Evolutionary conservation across 2,888 invertebrate genomes (phyloP).

Genomic region (Ditula angustiorana): DNA sequence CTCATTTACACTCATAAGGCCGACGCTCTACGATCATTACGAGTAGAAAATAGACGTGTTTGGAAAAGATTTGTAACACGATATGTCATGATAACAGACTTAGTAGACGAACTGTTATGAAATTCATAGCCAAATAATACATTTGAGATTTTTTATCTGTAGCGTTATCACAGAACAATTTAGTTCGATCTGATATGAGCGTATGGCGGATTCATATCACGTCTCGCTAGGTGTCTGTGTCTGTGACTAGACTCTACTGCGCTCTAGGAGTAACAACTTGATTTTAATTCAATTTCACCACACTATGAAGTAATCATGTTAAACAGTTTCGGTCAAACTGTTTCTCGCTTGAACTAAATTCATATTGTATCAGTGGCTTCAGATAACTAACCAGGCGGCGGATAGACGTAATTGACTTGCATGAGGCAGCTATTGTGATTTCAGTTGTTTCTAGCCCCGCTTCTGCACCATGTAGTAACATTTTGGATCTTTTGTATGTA

Average conservation of each 20-base stretch:
- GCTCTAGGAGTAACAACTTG: conserved; percentile 52
- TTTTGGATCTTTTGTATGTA: neutral
- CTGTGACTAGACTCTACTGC: conserved; percentile 18
- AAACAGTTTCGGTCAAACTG: conserved; percentile 67
- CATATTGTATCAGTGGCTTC: conserved; percentile 74
- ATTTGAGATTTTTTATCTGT: neutral
- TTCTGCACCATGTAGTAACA: neutral
- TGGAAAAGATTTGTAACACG: neutral
- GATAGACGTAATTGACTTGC: conserved; percentile 83
- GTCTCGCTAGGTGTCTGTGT: conserved; percentile 27
- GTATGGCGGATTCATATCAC: conserved; percentile 43
- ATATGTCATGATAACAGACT: neutral
- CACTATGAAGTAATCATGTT: conserved; percentile 67
- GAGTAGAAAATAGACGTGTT: too few species aligned
- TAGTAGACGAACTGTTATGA: neutral
- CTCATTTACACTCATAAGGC: too few species aligned
- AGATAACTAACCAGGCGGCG: conserved; percentile 76
- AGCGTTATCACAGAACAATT: conserved; percentile 33
- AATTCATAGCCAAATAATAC: neutral
- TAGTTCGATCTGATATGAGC: conserved; percentile 44
- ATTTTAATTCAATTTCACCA: conserved; percentile 68
- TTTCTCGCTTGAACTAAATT: conserved; percentile 69
- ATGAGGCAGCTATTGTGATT: conserved; percentile 80
- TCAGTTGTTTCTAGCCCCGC: conserved; percentile 46
- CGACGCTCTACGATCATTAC: too few species aligned